Conservation (phyloP, 2,888 invertebrate species). For the Eristalis tenax region DNA sequence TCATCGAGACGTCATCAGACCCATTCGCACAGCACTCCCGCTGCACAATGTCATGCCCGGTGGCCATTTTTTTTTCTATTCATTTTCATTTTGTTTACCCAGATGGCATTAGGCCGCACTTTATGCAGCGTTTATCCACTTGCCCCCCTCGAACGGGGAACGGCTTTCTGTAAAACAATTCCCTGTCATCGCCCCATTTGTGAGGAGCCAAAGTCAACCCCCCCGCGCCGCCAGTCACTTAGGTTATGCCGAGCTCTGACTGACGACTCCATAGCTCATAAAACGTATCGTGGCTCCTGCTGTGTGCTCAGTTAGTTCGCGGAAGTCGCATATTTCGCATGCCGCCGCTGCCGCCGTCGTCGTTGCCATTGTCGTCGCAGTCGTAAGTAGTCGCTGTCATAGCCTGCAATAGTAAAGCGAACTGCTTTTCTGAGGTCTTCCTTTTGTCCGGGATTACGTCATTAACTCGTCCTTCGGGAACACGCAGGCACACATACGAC, state of each 20-base stretch:
- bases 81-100: neutral
- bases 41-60: conserved; percentile 25
- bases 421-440: neutral
- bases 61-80: conserved; percentile 5
- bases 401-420: neutral
- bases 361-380: neutral
- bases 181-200: conserved; percentile 45
- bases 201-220: conserved; percentile 2
- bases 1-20: neutral
- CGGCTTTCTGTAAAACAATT: conserved; percentile 3
- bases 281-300: conserved; percentile 62
- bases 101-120: conserved; percentile 5
- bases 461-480: conserved; percentile 35
- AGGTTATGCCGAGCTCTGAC: conserved; percentile 34
- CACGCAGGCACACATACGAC: neutral
- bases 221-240: conserved; percentile 31
- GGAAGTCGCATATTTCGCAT: conserved; percentile 58
- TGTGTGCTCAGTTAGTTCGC: conserved; percentile 62
- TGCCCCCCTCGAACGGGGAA: neutral
- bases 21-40: neutral
- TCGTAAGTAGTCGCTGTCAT: neutral
- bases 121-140: conserved; percentile 52
- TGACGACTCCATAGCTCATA: conserved; percentile 51
- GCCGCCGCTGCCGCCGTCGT: conserved; percentile 9
- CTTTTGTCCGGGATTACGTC: neutral